Base-by-base conservation (phyloP, 2,113 vertebrate genomes). In the Anolis carolinensis region DNA sequence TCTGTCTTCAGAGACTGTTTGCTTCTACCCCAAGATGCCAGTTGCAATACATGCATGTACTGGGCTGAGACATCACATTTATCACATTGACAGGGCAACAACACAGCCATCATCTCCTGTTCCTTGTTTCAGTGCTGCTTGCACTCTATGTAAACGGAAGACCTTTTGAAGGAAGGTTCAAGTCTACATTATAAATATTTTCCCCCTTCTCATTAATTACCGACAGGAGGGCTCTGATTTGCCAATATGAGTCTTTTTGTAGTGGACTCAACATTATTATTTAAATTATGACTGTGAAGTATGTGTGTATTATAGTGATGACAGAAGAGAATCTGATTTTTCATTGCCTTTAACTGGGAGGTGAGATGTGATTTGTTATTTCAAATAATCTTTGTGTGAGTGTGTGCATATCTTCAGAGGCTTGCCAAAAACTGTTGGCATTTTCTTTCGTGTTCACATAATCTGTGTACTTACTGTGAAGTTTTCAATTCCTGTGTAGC, bases 161-260 rank as follows among this genome's bases (percentile, higher is more conserved):
- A 88, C 81, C 39, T 85, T 79, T 55, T 83, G 77, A 83, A 79
- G 73, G 89, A 91, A 87, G 81, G 87, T 87, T 90, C 55, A 80
- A 74, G 89, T 87, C 25, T 80, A 39, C 81, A 70, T 88, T 81
- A 71, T 78, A 85, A 63, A 87, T 71, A 30, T 63, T 83, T 0
- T 72, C 63, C 71, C 0, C 0, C 52, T 0, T 79, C 77, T 90
- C 25, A 63, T 0, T 2, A 30, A n/a, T 50, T 84, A 32, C 5
- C 7, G 14, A 55, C 21, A 44, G n/a, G 23, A 18, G 11, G 18
- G 32, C 21, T 1, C 39, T 10, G 6, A 20, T n/a, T 44, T 44
- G 6, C 27, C 70, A 39, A 32, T 32, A 48, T 10, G 21, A 73
- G 73, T 83, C 25, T 59, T 55, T 87, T 9, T 1, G 0, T 44